Percentiles rank a stretch among this genome's conserved stretches.
Conservation (phyloP, 2,113 vertebrate species). For the Chinchilla lanigera region DNA sequence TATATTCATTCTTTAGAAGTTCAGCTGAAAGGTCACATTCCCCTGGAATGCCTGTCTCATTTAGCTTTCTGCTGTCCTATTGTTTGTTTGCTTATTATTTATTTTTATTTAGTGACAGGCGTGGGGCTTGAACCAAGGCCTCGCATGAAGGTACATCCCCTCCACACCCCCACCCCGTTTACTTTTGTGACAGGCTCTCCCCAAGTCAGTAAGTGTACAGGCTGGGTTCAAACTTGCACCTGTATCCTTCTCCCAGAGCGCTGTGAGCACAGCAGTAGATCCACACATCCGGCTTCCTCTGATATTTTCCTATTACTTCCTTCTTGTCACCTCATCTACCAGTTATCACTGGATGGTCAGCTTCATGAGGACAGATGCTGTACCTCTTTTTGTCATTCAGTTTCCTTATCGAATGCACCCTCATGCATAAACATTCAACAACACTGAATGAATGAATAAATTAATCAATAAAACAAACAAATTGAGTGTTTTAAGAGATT, state of each 20-base stretch:
- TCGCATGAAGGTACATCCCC: too few species aligned
- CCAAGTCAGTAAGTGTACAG: neutral
- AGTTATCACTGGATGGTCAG: neutral
- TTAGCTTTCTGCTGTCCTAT: neutral
- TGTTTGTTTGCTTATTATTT: neutral
- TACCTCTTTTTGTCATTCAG: neutral
- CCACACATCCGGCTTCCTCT: neutral
- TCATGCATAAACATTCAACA: neutral
- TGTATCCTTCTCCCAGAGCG: neutral
- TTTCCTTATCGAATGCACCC: neutral
- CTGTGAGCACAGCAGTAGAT: neutral
- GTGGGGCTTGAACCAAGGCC: neutral
- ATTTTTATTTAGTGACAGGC: neutral
- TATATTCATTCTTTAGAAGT: slow-evolving; percentile 51
- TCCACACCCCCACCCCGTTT: neutral
- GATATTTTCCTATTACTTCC: too few species aligned
- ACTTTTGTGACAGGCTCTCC: neutral
- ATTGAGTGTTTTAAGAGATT: neutral
- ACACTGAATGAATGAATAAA: neutral
- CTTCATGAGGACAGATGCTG: neutral
- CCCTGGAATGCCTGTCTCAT: neutral
- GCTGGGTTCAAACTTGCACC: neutral
- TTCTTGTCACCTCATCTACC: neutral
- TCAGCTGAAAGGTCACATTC: slow-evolving; percentile 6
- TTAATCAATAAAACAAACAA: neutral